Percentiles rank a stretch among this genome's conserved stretches.
Evolutionary conservation across 2,888 invertebrate genomes (phyloP).

Genomic region (Leuctra nigra): DNA sequence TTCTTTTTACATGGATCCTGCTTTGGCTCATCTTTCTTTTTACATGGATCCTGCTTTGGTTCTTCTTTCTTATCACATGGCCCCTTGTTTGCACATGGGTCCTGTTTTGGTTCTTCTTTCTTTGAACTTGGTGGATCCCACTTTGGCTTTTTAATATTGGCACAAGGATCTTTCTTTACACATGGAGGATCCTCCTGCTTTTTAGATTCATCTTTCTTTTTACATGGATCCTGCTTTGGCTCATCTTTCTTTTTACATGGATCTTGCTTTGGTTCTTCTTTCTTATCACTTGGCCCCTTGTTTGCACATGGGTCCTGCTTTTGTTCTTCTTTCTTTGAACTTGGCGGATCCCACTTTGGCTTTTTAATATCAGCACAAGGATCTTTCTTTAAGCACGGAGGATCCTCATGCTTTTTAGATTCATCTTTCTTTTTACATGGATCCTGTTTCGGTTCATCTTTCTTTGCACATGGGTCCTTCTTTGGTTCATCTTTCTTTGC

Average conservation of each 20-base stretch:
- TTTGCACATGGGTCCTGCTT: neutral
- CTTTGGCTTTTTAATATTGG: slow-evolving; percentile 1
- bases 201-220: neutral
- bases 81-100: neutral
- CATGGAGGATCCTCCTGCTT: neutral
- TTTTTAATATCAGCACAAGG: neutral
- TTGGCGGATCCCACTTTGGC: neutral
- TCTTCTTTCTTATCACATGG: neutral
- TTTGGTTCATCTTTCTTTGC: neutral
- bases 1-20: slow-evolving; percentile 3
- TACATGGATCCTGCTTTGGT: too few species aligned
- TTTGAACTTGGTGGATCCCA: neutral
- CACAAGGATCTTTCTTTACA: slow-evolving; percentile 2
- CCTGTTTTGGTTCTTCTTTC: neutral
- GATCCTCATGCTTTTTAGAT: neutral
- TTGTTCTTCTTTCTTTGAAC: neutral
- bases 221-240: neutral
- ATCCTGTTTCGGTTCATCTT: neutral
- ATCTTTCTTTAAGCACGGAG: neutral
- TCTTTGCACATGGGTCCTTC: neutral
- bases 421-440: slow-evolving; percentile 7
- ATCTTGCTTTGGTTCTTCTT: neutral
- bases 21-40: slow-evolving; percentile 1
- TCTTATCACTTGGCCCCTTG: neutral
- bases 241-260: slow-evolving; percentile 3